Conservation (phyloP, 2,797 vertebrate genomes). For the Scomberomorus guttatus region DNA sequence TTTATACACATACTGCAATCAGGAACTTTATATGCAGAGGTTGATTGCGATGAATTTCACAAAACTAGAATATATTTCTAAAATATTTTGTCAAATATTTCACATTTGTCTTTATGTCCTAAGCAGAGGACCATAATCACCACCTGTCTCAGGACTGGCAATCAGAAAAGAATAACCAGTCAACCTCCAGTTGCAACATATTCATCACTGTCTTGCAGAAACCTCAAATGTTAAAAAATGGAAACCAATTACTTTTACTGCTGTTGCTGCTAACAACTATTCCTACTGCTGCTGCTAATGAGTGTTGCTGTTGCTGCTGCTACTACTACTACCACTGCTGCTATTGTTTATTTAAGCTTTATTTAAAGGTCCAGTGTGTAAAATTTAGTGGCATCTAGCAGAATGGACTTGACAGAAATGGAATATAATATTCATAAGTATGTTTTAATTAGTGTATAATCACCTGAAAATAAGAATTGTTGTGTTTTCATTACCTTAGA, state of each 20-base stretch:
- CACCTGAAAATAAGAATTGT: too few species aligned
- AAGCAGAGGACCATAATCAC: not conserved
- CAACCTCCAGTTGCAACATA: constrained; percentile 39
- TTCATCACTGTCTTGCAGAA: constrained; percentile 60
- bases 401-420: too few species aligned
- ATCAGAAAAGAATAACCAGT: constrained; percentile 19
- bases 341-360: too few species aligned
- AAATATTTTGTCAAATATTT: not conserved
- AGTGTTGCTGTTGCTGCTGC: not conserved
- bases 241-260: not conserved
- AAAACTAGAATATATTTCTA: not conserved
- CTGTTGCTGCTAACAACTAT: not conserved
- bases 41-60: constrained; percentile 12
- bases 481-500: too few species aligned
- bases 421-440: too few species aligned
- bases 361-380: too few species aligned
- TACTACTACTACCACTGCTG: not conserved
- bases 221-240: constrained; percentile 12
- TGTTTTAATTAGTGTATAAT: too few species aligned
- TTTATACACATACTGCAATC: constrained; percentile 41
- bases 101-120: not conserved
- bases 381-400: too few species aligned
- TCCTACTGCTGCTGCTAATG: not conserved
- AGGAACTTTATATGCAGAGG: constrained; percentile 42
- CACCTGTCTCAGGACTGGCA: not conserved